Evolutionary conservation across 2,797 vertebrate species (phyloP).

Genomic region (Syngnathus acus): DNA sequence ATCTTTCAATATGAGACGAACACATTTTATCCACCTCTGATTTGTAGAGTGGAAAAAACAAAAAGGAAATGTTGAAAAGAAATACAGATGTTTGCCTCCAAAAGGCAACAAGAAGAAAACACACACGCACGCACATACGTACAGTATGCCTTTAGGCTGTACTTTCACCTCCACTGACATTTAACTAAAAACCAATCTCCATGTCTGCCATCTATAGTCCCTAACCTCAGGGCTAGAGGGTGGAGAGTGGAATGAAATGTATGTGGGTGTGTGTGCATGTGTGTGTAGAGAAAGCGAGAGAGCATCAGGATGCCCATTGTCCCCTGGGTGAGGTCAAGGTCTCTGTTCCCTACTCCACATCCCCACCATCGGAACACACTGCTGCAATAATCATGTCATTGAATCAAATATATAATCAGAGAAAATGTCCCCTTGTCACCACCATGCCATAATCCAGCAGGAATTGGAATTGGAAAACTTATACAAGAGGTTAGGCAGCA

Average conservation of each 20-base stretch:
- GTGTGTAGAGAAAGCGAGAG: not conserved
- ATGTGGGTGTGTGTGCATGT: not conserved
- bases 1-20: constrained; percentile 2
- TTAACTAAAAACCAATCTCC: constrained; percentile 79
- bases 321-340: constrained; percentile 63
- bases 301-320: constrained; percentile 38
- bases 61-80: not conserved
- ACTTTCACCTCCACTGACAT: constrained; percentile 79
- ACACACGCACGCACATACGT: constrained; percentile 2
- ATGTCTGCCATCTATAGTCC: constrained; percentile 65
- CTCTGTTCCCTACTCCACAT: constrained; percentile 41
- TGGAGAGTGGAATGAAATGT: constrained; percentile 27
- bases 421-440: constrained; percentile 71
- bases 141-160: constrained; percentile 55
- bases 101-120: constrained; percentile 6
- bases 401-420: constrained; percentile 77
- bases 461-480: constrained; percentile 86
- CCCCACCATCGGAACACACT: constrained; percentile 34
- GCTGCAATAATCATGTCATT: constrained; percentile 79
- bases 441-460: constrained; percentile 74
- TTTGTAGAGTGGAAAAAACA: not conserved
- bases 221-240: constrained; percentile 59
- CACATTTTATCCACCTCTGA: not conserved
- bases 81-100: constrained; percentile 7
- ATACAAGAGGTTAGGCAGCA: constrained; percentile 79